phyloP scores from a whole-genome alignment of 2,797 vertebrate genomes.

The Heliangelus exortis region DNA sequence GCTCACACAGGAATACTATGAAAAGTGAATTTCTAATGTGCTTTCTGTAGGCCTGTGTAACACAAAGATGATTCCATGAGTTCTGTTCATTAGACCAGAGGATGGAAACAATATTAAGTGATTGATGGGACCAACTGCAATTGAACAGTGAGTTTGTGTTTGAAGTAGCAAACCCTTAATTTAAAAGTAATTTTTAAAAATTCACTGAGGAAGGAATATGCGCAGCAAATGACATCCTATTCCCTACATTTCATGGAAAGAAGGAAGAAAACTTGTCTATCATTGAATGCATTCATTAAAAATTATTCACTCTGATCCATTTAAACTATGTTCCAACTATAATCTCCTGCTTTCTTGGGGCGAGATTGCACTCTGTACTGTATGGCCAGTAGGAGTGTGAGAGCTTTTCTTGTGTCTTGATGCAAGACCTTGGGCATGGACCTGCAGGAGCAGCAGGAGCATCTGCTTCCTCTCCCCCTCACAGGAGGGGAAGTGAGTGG shows the following conservation, averaged over 20 bases:
- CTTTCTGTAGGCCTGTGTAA: not conserved
- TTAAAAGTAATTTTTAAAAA: not conserved
- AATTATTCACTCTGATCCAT: constrained; percentile 42
- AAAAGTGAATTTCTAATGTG: constrained; percentile 61
- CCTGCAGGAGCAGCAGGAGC: not conserved
- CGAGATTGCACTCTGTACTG: constrained; percentile 1
- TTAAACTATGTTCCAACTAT: constrained; percentile 38
- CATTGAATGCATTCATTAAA: constrained; percentile 61
- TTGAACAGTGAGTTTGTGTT: not conserved
- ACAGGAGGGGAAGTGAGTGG: not conserved
- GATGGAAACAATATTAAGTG: constrained; percentile 28
- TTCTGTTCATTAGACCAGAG: constrained; percentile 28
- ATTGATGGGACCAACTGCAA: not conserved
- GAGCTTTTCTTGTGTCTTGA: not conserved
- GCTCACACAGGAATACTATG: constrained; percentile 44
- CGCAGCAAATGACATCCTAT: not conserved
- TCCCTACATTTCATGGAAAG: not conserved
- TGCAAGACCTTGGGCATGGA: not conserved
- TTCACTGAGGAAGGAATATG: not conserved
- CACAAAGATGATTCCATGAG: constrained; percentile 28
- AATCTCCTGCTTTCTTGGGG: constrained; percentile 54
- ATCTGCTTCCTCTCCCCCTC: not conserved
- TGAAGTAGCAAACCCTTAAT: not conserved
- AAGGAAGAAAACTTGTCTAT: constrained; percentile 47
- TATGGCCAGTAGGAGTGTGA: not conserved